Evolutionary conservation across 2,797 vertebrate genomes (phyloP).

Genomic region (Neoniphon sammara): DNA sequence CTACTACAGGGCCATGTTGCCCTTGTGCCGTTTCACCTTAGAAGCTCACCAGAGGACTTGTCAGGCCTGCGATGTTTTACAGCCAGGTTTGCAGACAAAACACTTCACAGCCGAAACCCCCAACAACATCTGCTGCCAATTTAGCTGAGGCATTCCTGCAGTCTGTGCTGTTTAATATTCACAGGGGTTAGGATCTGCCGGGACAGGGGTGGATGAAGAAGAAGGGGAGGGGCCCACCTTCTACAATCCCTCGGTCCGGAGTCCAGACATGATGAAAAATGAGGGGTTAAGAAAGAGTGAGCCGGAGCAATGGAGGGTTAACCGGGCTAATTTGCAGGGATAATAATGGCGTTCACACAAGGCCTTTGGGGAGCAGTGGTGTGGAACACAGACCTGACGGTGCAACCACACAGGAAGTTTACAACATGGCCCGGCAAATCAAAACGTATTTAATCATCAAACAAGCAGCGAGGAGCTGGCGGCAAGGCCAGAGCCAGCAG

Average conservation of each 20-base stretch:
- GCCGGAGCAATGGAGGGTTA: slow-evolving; percentile 74
- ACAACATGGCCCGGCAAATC: slow-evolving; percentile 78
- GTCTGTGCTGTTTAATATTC: slow-evolving; percentile 85
- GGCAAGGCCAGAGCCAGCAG: slow-evolving; percentile 69
- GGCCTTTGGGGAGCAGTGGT: slow-evolving; percentile 71
- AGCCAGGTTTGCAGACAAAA: slow-evolving; percentile 83
- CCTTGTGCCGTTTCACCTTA: slow-evolving; percentile 61
- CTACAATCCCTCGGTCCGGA: slow-evolving; percentile 56
- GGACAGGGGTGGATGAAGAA: slow-evolving; percentile 57
- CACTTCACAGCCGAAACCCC: slow-evolving; percentile 78
- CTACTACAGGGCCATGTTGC: slow-evolving; percentile 34
- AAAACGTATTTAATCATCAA: slow-evolving; percentile 84
- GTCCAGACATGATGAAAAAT: slow-evolving; percentile 81
- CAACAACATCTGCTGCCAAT: slow-evolving; percentile 86
- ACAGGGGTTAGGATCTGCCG: slow-evolving; percentile 80
- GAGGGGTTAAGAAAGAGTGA: slow-evolving; percentile 81
- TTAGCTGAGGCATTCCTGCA: slow-evolving; percentile 81
- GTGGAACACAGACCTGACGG: slow-evolving; percentile 74
- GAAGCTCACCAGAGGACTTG: slow-evolving; percentile 73
- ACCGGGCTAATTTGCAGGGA: slow-evolving; percentile 82
- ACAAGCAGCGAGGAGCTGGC: slow-evolving; percentile 66
- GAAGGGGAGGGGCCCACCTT: slow-evolving; percentile 20
- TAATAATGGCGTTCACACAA: slow-evolving; percentile 79
- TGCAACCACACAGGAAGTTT: slow-evolving; percentile 85
- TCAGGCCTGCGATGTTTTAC: slow-evolving; percentile 79